phyloP scores from a whole-genome alignment of 2,888 invertebrate species.

The Drosophila mercatorum region DNA sequence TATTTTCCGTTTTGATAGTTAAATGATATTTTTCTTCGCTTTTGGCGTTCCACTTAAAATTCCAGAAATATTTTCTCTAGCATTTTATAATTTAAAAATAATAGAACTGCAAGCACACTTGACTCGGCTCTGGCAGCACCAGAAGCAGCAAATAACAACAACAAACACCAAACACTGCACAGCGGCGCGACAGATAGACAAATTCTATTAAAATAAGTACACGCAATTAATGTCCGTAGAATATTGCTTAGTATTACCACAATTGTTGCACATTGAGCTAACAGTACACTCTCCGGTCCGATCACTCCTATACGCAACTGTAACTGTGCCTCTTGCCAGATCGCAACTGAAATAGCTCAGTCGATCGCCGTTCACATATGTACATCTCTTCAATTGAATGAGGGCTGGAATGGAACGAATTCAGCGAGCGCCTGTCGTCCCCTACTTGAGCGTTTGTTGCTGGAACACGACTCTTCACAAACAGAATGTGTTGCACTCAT shows the following conservation, averaged over 20 bases:
- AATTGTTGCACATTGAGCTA: constrained; percentile 33
- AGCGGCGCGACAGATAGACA: constrained; percentile 6
- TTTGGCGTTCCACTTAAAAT: constrained; percentile 68
- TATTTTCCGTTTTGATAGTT: constrained; percentile 11
- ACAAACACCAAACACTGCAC: constrained; percentile 8
- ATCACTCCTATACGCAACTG: constrained; percentile 35
- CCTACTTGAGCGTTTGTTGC: constrained; percentile 47
- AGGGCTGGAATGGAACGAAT: constrained; percentile 60
- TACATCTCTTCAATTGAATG: constrained; percentile 77
- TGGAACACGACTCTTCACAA: constrained; percentile 63
- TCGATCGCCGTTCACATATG: constrained; percentile 37
- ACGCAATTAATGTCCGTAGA: constrained; percentile 3
- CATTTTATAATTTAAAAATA: constrained; percentile 39
- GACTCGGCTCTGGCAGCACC: constrained; percentile 11
- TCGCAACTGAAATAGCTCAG: constrained; percentile 64
- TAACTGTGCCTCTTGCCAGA: constrained; percentile 47
- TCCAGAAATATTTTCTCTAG: constrained; percentile 58
- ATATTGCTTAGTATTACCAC: constrained; percentile 24
- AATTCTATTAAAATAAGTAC: constrained; percentile 33
- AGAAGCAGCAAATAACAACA: neutral
- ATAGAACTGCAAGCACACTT: constrained; percentile 35
- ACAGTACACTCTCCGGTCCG: constrained; percentile 13
- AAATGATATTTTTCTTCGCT: constrained; percentile 44
- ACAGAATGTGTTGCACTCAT: constrained; percentile 31
- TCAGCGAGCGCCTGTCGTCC: constrained; percentile 41